phyloP scores from a whole-genome alignment of 2,888 invertebrate genomes.

The Leistus spinibarbis region DNA sequence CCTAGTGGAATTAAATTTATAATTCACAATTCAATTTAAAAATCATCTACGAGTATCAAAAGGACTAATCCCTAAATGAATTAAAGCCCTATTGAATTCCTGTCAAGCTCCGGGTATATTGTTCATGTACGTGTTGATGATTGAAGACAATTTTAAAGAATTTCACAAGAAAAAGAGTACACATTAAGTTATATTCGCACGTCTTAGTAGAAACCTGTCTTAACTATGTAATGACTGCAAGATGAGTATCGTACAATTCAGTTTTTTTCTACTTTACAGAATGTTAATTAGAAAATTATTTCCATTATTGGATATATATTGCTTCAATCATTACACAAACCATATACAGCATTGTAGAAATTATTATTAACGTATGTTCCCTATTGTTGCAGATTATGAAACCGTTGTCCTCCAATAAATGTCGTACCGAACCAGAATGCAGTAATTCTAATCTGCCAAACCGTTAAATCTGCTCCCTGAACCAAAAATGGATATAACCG shows the following conservation, averaged over 20 bases:
- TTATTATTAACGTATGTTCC: too few species aligned
- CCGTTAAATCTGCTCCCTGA: too few species aligned
- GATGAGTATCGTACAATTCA: slow-evolving; percentile 3
- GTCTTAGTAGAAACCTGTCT: slow-evolving; percentile 15
- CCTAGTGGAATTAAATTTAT: too few species aligned
- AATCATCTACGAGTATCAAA: too few species aligned
- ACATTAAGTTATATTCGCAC: slow-evolving; percentile 30
- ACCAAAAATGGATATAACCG: slow-evolving; percentile 84
- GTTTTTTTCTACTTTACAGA: slow-evolving; percentile 5
- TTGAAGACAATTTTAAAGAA: background rate
- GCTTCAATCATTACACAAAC: background rate
- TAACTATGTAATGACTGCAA: slow-evolving; percentile 22
- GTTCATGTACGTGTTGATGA: too few species aligned
- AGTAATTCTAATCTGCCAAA: too few species aligned
- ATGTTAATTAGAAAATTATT: slow-evolving; percentile 28
- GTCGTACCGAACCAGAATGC: background rate
- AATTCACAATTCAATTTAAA: too few species aligned
- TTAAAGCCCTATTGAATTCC: too few species aligned
- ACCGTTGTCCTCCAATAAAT: background rate
- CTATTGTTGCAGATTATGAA: slow-evolving; percentile 13
- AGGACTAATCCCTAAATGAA: too few species aligned
- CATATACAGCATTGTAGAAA: background rate
- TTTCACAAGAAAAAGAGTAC: slow-evolving; percentile 29
- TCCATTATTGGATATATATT: slow-evolving; percentile 21
- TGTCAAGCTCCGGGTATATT: too few species aligned